Conservation (phyloP, 2,888 invertebrate species). For the Nomada ferruginata region DNA sequence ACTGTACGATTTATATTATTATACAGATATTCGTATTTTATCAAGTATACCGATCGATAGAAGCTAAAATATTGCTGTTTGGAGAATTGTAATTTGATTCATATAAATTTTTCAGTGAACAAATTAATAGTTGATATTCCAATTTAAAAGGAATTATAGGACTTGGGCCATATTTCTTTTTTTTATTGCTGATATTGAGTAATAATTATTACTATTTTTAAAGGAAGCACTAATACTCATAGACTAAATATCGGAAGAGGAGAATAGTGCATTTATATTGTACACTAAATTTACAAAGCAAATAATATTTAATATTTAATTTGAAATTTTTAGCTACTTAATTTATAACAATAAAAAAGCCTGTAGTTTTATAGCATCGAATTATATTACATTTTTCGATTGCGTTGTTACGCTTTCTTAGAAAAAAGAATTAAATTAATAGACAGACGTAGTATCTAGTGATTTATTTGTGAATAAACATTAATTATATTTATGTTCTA, state of each 20-base stretch:
- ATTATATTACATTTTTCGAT: slow-evolving; percentile 10
- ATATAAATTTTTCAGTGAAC: slow-evolving; percentile 26
- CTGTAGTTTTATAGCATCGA: slow-evolving; percentile 1
- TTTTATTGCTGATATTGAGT: slow-evolving; percentile 3
- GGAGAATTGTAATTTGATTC: slow-evolving; percentile 22
- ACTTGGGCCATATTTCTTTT: slow-evolving; percentile 16
- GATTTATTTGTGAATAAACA: slow-evolving; percentile 8
- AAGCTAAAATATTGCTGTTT: neutral
- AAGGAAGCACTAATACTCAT: slow-evolving; percentile 26
- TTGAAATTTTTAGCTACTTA: neutral
- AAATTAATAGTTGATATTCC: slow-evolving; percentile 12
- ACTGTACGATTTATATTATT: slow-evolving; percentile 32
- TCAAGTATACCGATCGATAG: neutral
- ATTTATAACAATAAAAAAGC: neutral
- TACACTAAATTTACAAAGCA: neutral
- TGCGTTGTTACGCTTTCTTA: neutral
- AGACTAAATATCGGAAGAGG: slow-evolving; percentile 2
- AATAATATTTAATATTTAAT: slow-evolving; percentile 27
- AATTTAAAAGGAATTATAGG: slow-evolving; percentile 15
- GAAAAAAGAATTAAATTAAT: slow-evolving; percentile 3
- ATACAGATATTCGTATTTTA: slow-evolving; percentile 26
- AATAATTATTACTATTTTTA: slow-evolving; percentile 17
- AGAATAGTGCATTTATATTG: slow-evolving; percentile 1
- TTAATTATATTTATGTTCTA: slow-evolving; percentile 32
- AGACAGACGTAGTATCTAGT: neutral